phyloP scores from a whole-genome alignment of 2,113 vertebrate species.

The Campylomormyrus tamandua region DNA sequence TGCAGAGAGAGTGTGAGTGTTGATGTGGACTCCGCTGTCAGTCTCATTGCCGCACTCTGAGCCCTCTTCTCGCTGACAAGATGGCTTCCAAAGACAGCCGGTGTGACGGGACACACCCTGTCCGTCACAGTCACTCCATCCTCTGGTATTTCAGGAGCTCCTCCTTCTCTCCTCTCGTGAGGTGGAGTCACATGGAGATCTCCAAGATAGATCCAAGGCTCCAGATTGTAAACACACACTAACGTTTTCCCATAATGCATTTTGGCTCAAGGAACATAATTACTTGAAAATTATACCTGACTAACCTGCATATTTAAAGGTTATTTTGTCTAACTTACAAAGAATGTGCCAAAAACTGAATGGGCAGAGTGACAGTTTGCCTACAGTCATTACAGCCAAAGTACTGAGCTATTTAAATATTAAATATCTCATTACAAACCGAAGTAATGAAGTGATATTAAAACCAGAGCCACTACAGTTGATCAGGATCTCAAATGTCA shows the following conservation, averaged over 20 bases:
- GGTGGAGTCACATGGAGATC: not conserved
- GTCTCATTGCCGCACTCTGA: not conserved
- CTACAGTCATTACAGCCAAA: not conserved
- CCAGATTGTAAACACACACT: not conserved
- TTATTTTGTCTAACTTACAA: not conserved
- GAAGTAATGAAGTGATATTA: not conserved
- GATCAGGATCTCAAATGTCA: not conserved
- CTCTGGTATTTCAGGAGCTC: not conserved
- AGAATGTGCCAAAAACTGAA: not conserved
- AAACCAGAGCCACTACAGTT: not conserved
- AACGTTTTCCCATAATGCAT: not conserved
- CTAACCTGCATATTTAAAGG: not conserved
- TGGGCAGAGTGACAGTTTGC: not conserved
- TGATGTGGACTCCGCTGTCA: not conserved
- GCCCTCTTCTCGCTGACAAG: not conserved
- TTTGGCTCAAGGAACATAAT: not conserved
- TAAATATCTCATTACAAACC: not conserved
- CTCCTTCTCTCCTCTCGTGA: not conserved
- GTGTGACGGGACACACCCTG: not conserved
- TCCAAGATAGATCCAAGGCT: not conserved
- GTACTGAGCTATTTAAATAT: not conserved
- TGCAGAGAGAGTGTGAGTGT: not conserved
- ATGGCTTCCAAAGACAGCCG: not conserved
- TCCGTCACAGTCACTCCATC: not conserved
- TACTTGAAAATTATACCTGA: not conserved